phyloP scores from a whole-genome alignment of 1,140 invertebrate species.

The Oryctes rhinoceros region DNA sequence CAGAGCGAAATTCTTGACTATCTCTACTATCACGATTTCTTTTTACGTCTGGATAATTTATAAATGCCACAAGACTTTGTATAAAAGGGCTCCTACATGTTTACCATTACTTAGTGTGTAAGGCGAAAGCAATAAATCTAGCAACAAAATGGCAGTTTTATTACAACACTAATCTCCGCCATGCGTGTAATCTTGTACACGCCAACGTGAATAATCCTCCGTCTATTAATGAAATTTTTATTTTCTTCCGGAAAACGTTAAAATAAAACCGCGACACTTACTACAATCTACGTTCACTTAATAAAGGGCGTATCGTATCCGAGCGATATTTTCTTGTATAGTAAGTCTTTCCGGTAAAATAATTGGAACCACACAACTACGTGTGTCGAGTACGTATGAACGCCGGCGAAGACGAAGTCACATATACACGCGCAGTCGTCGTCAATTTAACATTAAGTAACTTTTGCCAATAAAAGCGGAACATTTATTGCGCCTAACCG shows the following conservation, averaged over 20 bases:
- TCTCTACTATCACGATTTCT: too few relatives aligned
- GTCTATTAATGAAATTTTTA: conserved; percentile 26
- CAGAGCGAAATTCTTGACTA: too few relatives aligned
- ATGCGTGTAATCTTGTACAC: conserved; percentile 30
- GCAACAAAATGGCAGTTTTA: conserved; percentile 9
- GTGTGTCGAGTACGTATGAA: not conserved
- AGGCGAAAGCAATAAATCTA: conserved; percentile 2
- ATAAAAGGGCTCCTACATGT: too few relatives aligned
- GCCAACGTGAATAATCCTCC: conserved; percentile 19
- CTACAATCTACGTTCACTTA: conserved; percentile 5
- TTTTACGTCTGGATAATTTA: too few relatives aligned
- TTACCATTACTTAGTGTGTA: not conserved
- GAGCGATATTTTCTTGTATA: conserved; percentile 1
- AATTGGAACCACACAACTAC: conserved; percentile 20
- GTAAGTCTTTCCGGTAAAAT: conserved; percentile 23
- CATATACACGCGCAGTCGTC: conserved; percentile 13
- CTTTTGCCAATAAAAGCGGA: conserved; percentile 36
- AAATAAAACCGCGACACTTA: conserved; percentile 9
- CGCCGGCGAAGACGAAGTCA: not conserved
- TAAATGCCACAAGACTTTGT: too few relatives aligned
- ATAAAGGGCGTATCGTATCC: conserved; percentile 20
- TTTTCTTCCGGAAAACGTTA: conserved; percentile 28
- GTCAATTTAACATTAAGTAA: conserved; percentile 38
- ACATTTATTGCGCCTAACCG: conserved; percentile 33
- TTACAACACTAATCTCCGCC: conserved; percentile 14